These are phyloP conservation scores for Gymnoscopelus microlampas DNA, from an alignment of 2,797 vertebrate genomes.

Conservation along the genomic window DNA sequence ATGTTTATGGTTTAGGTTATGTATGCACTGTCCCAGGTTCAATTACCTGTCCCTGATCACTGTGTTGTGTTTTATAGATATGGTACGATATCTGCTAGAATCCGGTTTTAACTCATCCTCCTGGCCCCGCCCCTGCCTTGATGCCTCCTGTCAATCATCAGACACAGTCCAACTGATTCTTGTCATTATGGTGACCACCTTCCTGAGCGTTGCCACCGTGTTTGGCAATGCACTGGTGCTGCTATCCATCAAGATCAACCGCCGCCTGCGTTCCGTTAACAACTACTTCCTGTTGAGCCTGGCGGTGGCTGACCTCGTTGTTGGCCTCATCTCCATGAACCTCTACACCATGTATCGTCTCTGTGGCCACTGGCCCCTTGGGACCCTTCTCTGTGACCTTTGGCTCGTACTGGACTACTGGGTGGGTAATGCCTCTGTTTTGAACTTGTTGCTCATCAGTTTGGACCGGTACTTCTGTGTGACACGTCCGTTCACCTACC, in stretches of 20 bases:
- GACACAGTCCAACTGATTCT: slow-evolving; percentile 79
- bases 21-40: no score
- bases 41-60: no score
- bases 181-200: slow-evolving; percentile 80
- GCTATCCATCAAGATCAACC: slow-evolving; percentile 91
- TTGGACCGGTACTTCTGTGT: slow-evolving; percentile 93
- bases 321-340: slow-evolving; percentile 90
- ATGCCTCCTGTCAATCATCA: slow-evolving; percentile 58
- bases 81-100: slow-evolving; percentile 11
- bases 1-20: no score
- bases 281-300: slow-evolving; percentile 94
- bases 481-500: slow-evolving; percentile 90
- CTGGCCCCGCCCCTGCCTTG: slow-evolving; percentile 22
- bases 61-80: slow-evolving; percentile 17
- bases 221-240: slow-evolving; percentile 91
- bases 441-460: slow-evolving; percentile 93
- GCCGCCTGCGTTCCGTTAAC: slow-evolving; percentile 88
- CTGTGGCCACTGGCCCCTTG: slow-evolving; percentile 88
- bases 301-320: slow-evolving; percentile 87
- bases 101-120: slow-evolving; percentile 53
- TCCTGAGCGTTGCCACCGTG: slow-evolving; percentile 87
- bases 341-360: slow-evolving; percentile 87
- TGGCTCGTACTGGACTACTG: slow-evolving; percentile 92
- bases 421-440: slow-evolving; percentile 88
- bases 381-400: slow-evolving; percentile 84